These are phyloP conservation scores for Varanus komodoensis DNA, from an alignment of 2,113 vertebrate species.

Conservation along the genomic window DNA sequence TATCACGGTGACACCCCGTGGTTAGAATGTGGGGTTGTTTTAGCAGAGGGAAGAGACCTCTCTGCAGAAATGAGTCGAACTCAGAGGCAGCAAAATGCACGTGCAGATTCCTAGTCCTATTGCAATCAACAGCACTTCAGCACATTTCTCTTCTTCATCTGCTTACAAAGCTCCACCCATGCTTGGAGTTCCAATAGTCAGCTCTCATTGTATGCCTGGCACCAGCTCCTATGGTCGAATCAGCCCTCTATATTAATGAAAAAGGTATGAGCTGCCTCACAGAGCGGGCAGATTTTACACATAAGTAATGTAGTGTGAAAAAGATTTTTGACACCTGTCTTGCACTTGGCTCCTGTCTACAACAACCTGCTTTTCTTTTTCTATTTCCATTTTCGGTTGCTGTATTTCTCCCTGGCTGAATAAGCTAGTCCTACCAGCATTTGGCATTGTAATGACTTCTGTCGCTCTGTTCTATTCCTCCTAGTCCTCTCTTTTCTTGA, in stretches of 20 bases:
- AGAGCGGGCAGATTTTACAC: neutral
- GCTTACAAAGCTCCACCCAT: neutral
- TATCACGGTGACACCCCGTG: too few species aligned
- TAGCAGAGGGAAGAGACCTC: neutral
- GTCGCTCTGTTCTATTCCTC: neutral
- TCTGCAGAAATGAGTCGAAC: neutral
- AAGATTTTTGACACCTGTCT: rapidly evolving
- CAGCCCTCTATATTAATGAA: neutral
- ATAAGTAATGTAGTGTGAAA: neutral
- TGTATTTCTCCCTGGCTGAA: neutral
- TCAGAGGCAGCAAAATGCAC: neutral
- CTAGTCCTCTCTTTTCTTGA: neutral
- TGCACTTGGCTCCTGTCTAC: neutral
- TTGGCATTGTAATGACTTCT: neutral
- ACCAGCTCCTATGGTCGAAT: neutral
- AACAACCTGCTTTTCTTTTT: neutral
- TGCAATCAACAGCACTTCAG: neutral
- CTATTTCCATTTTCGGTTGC: neutral
- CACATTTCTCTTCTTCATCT: neutral
- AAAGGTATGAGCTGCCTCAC: neutral
- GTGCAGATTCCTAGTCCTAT: neutral
- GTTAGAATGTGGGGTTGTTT: neutral
- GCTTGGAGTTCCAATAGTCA: neutral
- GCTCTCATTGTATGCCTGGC: neutral
- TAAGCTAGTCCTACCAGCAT: neutral